Evolutionary conservation across 2,113 vertebrate species (phyloP).

Genomic region (Vidua chalybeata): DNA sequence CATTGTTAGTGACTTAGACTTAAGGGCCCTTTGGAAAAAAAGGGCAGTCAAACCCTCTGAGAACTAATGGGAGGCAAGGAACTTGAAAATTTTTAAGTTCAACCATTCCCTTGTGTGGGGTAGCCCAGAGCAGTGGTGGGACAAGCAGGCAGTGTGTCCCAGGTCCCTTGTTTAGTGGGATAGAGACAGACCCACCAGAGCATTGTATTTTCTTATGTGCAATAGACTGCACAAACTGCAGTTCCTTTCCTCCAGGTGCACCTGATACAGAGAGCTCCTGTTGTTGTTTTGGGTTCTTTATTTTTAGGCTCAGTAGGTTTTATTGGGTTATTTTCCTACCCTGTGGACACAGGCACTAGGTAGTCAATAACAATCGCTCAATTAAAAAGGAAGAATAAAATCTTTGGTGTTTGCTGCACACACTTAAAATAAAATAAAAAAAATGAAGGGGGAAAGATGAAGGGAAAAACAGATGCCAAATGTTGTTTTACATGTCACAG

Average conservation of each 20-base stretch:
- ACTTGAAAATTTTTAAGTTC: background rate
- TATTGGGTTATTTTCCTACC: constrained; percentile 31
- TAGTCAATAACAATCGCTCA: constrained; percentile 22
- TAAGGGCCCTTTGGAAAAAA: background rate
- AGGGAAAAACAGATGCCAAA: constrained; percentile 20
- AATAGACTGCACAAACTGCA: background rate
- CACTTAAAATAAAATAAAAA: background rate
- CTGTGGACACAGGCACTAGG: background rate
- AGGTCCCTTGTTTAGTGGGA: background rate
- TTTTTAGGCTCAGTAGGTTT: constrained; percentile 46
- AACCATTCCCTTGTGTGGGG: background rate
- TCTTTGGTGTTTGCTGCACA: background rate
- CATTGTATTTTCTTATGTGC: background rate
- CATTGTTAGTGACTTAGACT: background rate
- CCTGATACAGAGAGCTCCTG: background rate
- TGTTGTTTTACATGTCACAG: background rate
- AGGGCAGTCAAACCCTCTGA: background rate
- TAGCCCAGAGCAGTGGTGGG: background rate
- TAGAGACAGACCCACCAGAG: background rate
- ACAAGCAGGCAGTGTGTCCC: background rate
- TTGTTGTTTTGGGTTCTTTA: constrained; percentile 27
- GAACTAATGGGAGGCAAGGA: background rate
- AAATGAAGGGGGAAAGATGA: background rate
- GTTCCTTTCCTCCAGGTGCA: background rate
- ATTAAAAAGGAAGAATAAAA: constrained; percentile 41